Evolutionary conservation across 2,113 vertebrate species (phyloP), one percentile per base, ranked within the genome.

Genomic region (Aphelocoma coerulescens): DNA sequence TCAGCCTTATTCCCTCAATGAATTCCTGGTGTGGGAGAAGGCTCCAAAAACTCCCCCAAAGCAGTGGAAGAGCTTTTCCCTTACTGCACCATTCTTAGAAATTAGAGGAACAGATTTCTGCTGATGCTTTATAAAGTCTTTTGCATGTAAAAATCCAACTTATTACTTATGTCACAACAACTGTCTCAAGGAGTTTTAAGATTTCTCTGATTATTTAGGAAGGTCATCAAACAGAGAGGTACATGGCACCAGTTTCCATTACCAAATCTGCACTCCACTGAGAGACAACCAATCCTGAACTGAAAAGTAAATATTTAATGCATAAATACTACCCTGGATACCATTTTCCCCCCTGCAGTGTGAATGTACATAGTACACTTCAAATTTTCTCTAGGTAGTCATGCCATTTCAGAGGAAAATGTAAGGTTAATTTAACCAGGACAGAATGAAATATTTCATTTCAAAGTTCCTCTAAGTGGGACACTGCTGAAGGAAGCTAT

Each of bases 291-390:
- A 81, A 81, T 86, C 77, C 91, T 78, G 65, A 82, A 91, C 2
- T 43, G 46, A 87, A 95, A 85, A 92, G 82, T 86, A 93, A 97
- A 94, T 89, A 93, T 96, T 97, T 96, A 84, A 97, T 91, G 27
- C 65, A 68, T 61, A 96, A 96, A 66, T 69, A 58, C 41, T 67
- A 94, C 79, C 68, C 58, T 48, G 49, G 74, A 89, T 75, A 84
- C 20, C 18, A 33, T 91, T 74, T 66, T 6, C 32, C 20, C 16
- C 79, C 61, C 85, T 54, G 44, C 33, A 62, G 76, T 92, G 81
- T 90, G 92, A 94, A 85, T 30, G 39, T 16, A 93, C 27, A 83
- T 10, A 81, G 94, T 55, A 93, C 63, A 35, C 44, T 88, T 95
- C 57, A 84, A 54, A 46, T 91, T 89, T 23, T 83, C 91, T 89